Conservation (phyloP, 2,797 vertebrate species). For the Falco rusticolus region DNA sequence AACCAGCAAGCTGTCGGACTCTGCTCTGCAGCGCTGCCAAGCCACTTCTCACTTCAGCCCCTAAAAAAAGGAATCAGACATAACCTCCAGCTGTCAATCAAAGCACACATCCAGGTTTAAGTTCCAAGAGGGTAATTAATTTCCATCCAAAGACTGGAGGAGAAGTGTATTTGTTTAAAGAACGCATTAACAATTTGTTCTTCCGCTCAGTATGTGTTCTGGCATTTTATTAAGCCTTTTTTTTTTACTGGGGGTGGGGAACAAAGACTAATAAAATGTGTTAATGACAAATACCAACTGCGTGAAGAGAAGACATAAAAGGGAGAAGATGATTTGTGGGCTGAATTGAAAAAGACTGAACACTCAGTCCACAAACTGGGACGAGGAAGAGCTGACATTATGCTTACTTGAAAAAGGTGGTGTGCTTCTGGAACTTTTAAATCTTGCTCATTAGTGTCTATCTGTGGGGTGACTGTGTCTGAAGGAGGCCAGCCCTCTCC, state of each 20-base stretch:
- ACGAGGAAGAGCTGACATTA: not conserved
- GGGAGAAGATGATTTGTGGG: not conserved
- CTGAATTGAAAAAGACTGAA: not conserved
- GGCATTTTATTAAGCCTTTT: slow-evolving; percentile 31
- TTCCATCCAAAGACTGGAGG: not conserved
- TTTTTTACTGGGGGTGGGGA: not conserved
- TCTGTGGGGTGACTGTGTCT: not conserved
- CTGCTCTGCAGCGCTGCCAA: not conserved
- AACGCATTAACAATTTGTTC: slow-evolving; percentile 41
- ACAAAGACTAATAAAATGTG: slow-evolving; percentile 28
- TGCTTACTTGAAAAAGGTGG: not conserved
- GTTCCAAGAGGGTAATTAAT: slow-evolving; percentile 51
- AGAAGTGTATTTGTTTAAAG: slow-evolving; percentile 57
- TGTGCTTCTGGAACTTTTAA: not conserved
- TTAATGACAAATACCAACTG: slow-evolving; percentile 45
- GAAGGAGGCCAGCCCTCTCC: not conserved
- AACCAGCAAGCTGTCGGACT: not conserved
- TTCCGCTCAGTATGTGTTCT: slow-evolving; percentile 34
- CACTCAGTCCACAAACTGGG: not conserved
- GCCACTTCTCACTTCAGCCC: not conserved
- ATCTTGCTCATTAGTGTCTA: not conserved
- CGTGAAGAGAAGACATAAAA: not conserved
- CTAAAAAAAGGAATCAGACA: not conserved
- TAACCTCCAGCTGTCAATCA: not conserved
- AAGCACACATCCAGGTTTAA: not conserved